phyloP scores from a whole-genome alignment of 2,113 vertebrate genomes.

The Baryphthengus martii region DNA sequence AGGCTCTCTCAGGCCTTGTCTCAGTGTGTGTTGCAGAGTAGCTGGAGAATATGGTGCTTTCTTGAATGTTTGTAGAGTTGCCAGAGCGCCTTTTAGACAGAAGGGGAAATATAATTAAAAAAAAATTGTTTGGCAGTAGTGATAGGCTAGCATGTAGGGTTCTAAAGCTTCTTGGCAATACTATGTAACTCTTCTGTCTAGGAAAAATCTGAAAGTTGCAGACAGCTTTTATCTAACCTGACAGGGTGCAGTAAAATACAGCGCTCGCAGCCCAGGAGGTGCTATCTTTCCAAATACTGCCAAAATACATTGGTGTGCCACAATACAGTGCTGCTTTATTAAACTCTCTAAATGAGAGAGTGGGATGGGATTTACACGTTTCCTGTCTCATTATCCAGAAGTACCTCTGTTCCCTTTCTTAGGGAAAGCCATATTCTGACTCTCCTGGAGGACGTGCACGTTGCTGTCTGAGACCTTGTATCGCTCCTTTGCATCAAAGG shows the following conservation, averaged over 20 bases:
- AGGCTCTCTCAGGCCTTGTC: not conserved
- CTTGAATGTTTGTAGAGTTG: not conserved
- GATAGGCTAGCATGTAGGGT: not conserved
- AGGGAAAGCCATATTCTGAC: not conserved
- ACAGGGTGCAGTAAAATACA: slow-evolving; percentile 5
- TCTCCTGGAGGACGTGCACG: not conserved
- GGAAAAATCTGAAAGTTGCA: slow-evolving; percentile 48
- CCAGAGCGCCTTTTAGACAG: slow-evolving; percentile 5
- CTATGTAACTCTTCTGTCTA: slow-evolving; percentile 3
- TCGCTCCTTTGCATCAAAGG: not conserved
- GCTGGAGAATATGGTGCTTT: not conserved
- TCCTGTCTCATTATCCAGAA: not conserved
- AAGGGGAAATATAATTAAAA: not conserved
- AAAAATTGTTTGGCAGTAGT: slow-evolving; percentile 8
- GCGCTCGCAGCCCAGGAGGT: slow-evolving; percentile 26
- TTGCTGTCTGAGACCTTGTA: rapidly evolving
- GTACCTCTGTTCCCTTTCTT: not conserved
- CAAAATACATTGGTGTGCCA: slow-evolving; percentile 22
- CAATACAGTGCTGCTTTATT: slow-evolving; percentile 28
- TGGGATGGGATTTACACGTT: slow-evolving; percentile 19
- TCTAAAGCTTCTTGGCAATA: slow-evolving; percentile 32
- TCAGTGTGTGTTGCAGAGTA: not conserved
- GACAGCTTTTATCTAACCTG: slow-evolving; percentile 47
- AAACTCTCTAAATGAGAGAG: not conserved
- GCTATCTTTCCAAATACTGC: slow-evolving; percentile 31